Evolutionary conservation across 2,797 vertebrate species (phyloP).

Genomic region (Sebastes hopkinsi): DNA sequence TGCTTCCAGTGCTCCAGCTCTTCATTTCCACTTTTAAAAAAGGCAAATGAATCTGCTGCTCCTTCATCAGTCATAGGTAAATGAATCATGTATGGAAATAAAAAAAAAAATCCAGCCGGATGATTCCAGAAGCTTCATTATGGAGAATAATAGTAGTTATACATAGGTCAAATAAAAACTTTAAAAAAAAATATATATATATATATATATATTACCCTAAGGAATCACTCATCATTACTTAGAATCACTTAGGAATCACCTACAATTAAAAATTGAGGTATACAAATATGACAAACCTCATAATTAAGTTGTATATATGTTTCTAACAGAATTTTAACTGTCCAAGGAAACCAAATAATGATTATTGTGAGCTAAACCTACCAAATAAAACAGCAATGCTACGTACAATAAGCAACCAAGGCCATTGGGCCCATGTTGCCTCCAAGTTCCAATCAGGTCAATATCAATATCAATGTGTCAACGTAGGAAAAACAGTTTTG

Average conservation of each 20-base stretch:
- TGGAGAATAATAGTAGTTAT: neutral
- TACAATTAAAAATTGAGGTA: neutral
- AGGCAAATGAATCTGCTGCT: constrained; percentile 22
- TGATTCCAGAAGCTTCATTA: neutral
- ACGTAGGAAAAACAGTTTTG: too few relatives aligned
- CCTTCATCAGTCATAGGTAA: constrained; percentile 33
- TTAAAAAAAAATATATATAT: neutral
- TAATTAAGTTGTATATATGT: neutral
- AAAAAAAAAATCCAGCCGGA: neutral
- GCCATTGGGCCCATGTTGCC: neutral
- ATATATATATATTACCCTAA: neutral
- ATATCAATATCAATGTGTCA: too few relatives aligned
- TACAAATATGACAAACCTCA: neutral
- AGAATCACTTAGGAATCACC: too few relatives aligned
- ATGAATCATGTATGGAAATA: constrained; percentile 20
- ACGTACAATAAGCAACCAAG: neutral
- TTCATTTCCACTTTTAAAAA: constrained; percentile 44
- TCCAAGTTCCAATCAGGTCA: neutral
- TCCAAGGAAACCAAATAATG: neutral
- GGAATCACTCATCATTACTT: neutral
- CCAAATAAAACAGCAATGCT: neutral
- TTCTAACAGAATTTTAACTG: neutral
- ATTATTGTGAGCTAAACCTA: neutral
- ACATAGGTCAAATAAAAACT: neutral
- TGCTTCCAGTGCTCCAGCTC: constrained; percentile 45